Conservation (phyloP, 2,888 invertebrate genomes). For the Timandra comae region DNA sequence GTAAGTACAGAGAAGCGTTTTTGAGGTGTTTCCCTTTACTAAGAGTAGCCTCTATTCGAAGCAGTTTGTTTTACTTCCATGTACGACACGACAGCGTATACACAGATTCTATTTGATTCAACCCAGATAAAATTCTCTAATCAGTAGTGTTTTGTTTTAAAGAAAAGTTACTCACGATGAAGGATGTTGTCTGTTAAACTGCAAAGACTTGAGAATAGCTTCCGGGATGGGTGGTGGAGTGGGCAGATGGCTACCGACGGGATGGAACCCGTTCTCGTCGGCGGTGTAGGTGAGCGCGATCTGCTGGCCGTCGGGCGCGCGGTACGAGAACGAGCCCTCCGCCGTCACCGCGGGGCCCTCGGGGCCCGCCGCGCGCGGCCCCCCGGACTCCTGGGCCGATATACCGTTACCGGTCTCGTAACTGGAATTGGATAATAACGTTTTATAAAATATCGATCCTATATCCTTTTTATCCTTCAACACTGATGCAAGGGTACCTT, state of each 20-base stretch:
- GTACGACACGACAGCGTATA: no score
- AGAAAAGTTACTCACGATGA: conserved; percentile 57
- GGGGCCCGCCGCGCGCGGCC: conserved; percentile 67
- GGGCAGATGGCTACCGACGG: conserved; percentile 74
- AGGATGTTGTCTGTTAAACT: conserved; percentile 51
- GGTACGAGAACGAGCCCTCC: conserved; percentile 79
- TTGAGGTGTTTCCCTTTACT: no score
- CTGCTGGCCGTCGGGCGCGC: conserved; percentile 78
- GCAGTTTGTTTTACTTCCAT: no score
- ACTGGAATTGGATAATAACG: no score
- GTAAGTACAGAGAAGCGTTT: no score
- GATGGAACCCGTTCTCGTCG: conserved; percentile 82
- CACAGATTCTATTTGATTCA: no score
- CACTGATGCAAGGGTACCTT: no score
- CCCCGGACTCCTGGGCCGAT: conserved; percentile 72
- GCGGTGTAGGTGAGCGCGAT: conserved; percentile 80
- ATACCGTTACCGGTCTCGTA: conserved; percentile 81
- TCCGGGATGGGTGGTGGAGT: conserved; percentile 76
- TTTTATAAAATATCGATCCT: no score
- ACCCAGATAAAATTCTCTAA: no score
- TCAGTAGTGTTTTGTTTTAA: no score
- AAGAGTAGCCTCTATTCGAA: no score
- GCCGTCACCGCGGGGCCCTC: conserved; percentile 70
- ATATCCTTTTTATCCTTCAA: no score
- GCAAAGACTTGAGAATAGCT: conserved; percentile 65